phyloP scores from a whole-genome alignment of 2,113 vertebrate genomes.

The Glaucomys volans region DNA sequence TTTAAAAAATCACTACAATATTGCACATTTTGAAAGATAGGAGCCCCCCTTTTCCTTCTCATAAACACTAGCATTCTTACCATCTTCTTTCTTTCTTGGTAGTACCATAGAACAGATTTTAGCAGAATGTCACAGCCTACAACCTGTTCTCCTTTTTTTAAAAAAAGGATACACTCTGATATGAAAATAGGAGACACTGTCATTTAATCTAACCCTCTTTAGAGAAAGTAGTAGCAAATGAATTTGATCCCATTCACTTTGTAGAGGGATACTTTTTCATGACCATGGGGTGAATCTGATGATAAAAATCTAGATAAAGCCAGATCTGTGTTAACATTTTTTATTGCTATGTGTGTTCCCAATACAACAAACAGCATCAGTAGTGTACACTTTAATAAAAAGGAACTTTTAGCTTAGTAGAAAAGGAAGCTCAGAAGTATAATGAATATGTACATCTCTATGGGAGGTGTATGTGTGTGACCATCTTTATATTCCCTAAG shows the following conservation, averaged over 20 bases:
- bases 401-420: constrained; percentile 85
- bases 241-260: not conserved
- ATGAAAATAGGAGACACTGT: not conserved
- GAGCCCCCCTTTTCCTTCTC: not conserved
- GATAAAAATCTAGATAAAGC: constrained; percentile 57
- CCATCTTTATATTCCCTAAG: not conserved
- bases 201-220: not conserved
- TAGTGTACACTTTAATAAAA: constrained; percentile 92
- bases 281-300: not conserved
- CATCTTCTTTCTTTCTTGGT: not conserved
- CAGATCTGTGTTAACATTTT: constrained; percentile 78
- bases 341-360: constrained; percentile 95
- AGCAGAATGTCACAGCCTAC: not conserved
- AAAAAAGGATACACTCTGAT: not conserved
- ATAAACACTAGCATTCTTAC: not conserved
- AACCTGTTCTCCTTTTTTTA: not conserved
- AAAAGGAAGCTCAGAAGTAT: constrained; percentile 84
- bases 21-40: not conserved
- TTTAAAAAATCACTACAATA: not conserved
- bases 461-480: constrained; percentile 58
- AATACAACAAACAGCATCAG: constrained; percentile 95
- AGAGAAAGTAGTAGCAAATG: too few species aligned
- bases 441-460: constrained; percentile 81
- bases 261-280: not conserved
- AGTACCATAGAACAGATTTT: not conserved